phyloP scores from a whole-genome alignment of 2,797 vertebrate genomes.

The Heterohyrax brucei region DNA sequence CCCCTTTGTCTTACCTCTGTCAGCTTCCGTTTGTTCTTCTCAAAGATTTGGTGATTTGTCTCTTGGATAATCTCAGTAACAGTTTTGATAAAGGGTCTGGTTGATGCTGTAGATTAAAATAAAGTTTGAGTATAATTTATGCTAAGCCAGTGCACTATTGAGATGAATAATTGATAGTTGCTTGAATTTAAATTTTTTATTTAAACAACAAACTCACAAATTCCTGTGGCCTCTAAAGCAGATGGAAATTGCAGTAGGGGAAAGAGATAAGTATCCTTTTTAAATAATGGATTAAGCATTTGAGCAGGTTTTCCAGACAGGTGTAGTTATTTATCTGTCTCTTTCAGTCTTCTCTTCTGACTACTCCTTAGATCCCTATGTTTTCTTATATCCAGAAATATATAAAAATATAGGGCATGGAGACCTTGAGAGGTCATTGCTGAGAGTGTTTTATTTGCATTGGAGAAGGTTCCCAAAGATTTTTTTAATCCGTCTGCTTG shows the following conservation, averaged over 20 bases:
- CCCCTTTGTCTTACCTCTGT: slow-evolving; percentile 55
- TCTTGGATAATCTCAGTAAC: neutral
- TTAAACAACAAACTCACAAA: slow-evolving; percentile 78
- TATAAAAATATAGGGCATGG: neutral
- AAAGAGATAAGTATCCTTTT: slow-evolving; percentile 77
- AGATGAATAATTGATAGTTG: slow-evolving; percentile 81
- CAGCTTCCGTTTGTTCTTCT: slow-evolving; percentile 32
- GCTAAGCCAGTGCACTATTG: slow-evolving; percentile 51
- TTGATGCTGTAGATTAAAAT: slow-evolving; percentile 74
- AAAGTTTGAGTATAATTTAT: slow-evolving; percentile 77
- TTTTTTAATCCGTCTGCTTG: neutral
- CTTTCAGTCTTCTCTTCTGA: slow-evolving; percentile 66
- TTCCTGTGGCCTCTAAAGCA: slow-evolving; percentile 70
- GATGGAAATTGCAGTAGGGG: slow-evolving; percentile 75
- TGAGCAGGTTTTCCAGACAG: slow-evolving; percentile 70
- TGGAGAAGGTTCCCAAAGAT: neutral
- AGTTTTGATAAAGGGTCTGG: slow-evolving; percentile 61
- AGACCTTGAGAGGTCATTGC: slow-evolving; percentile 39
- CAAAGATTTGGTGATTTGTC: slow-evolving; percentile 37
- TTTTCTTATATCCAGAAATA: slow-evolving; percentile 59
- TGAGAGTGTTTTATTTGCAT: neutral
- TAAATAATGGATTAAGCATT: slow-evolving; percentile 83
- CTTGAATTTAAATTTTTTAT: slow-evolving; percentile 83
- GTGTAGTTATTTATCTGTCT: slow-evolving; percentile 77
- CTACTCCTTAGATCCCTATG: neutral